Evolutionary conservation across 2,888 invertebrate genomes (phyloP).

Genomic region (Conomelus anceps): DNA sequence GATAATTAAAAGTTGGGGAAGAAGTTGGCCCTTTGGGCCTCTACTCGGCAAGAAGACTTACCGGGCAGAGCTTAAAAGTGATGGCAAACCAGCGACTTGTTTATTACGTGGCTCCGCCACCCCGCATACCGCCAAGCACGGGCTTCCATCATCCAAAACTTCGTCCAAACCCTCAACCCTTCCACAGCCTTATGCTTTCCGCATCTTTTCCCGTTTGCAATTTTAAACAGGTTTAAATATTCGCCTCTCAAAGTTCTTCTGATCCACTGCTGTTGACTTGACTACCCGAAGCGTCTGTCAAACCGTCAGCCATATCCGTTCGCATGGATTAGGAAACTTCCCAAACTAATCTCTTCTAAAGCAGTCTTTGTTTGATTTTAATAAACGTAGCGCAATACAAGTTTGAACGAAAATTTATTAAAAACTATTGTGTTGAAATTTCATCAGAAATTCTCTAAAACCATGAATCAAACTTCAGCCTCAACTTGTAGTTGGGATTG

Average conservation of each 20-base stretch:
- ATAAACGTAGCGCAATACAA: neutral
- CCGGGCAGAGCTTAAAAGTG: neutral
- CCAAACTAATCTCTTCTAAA: neutral
- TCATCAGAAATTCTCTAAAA: neutral
- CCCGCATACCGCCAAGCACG: too few relatives aligned
- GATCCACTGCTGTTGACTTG: neutral
- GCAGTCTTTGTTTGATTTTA: neutral
- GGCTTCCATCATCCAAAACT: neutral
- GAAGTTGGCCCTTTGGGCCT: neutral
- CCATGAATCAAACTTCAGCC: neutral
- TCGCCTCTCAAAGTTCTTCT: neutral
- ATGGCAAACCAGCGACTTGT: neutral
- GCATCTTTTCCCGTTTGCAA: neutral
- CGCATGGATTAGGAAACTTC: neutral
- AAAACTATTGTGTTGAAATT: neutral
- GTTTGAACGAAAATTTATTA: neutral
- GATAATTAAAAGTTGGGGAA: constrained; percentile 11
- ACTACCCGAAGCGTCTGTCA: neutral
- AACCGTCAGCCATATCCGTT: neutral
- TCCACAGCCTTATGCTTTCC: too few relatives aligned
- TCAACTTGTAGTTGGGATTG: neutral
- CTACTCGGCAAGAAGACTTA: too few relatives aligned
- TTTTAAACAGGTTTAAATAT: constrained; percentile 11
- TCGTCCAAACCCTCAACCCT: neutral
- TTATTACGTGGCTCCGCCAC: neutral